These are phyloP conservation scores for Spisula subtruncata DNA, from an alignment of 2,888 invertebrate species.

Conservation along the genomic window DNA sequence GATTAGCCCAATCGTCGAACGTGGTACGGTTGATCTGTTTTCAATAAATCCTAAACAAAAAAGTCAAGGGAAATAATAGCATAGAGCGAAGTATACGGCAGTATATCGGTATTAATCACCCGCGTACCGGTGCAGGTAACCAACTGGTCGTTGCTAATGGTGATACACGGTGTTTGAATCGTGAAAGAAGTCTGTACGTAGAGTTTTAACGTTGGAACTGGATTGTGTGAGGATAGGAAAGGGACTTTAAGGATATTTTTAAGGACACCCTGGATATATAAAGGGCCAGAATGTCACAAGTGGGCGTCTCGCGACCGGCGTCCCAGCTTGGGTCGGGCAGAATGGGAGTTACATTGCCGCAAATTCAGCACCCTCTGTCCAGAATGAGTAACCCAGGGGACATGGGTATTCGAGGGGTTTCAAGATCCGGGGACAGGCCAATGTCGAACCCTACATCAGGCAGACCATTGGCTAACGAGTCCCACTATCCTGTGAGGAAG, in stretches of 20 bases:
- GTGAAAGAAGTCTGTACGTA: conserved; percentile 38
- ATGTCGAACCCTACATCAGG: conserved; percentile 76
- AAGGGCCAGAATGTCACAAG: conserved; percentile 79
- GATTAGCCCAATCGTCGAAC: conserved; percentile 63
- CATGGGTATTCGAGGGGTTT: conserved; percentile 84
- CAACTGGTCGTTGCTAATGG: conserved; percentile 76
- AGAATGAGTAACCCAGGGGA: conserved; percentile 83
- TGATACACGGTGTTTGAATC: conserved; percentile 68
- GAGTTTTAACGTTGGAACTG: conserved; percentile 49
- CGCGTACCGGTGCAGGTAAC: conserved; percentile 73
- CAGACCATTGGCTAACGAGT: conserved; percentile 83
- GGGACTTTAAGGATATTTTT: conserved; percentile 38
- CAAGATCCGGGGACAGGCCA: conserved; percentile 80
- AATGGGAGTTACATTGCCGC: conserved; percentile 79
- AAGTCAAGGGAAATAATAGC: conserved; percentile 77
- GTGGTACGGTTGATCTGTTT: conserved; percentile 75
- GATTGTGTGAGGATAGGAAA: conserved; percentile 25
- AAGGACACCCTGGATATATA: conserved; percentile 37
- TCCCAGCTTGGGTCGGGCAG: conserved; percentile 75
- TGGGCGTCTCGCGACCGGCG: conserved; percentile 75
- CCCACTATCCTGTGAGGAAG: conserved; percentile 76
- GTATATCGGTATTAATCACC: conserved; percentile 59
- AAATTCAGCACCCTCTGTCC: conserved; percentile 86
- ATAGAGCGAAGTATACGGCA: conserved; percentile 67
- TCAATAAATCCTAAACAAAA: conserved; percentile 77